Evolutionary conservation across 2,888 invertebrate genomes (phyloP), one percentile per base, ranked within the genome.

Genomic region (Nemoura dubitans): DNA sequence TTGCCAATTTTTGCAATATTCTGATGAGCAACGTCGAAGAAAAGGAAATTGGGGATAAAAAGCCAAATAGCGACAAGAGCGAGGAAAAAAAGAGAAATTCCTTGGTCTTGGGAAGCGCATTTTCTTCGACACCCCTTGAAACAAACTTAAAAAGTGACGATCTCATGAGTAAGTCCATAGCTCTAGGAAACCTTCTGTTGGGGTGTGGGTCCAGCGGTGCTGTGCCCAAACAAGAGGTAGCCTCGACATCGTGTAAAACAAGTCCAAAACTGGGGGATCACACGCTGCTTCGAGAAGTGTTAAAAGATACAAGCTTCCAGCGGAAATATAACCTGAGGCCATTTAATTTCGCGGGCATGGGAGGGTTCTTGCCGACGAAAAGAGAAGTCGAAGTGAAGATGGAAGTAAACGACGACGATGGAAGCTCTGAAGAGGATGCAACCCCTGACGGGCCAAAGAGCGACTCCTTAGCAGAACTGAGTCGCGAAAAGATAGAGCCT

Each of bases 291-390:
- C 93, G 97, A 87, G 96, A 97, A 90, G 97, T 96, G 86, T 92
- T 97, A 85, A 94, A 96, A 90, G 97, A 97, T 90, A 97, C 96
- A 6, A 95, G 96, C 88, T 97, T 97, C 91, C 97, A 97, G 91
- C 95, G 95, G 91, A 95, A 96, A 90, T 95, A 96, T 91, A 97
- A 97, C 90, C 93, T 97, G 89, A 95, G 95, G 91, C 96, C 97
- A 0, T 93, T 97, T 90, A 96, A 96, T 88, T 93, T 94, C 90
- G 93, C 93, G 21, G 93, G 92, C 85, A 92, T 93, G 36, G 84
- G 86, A 10, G 84, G 85, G 16, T 77, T 86, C 76, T 77, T 86
- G 59, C 36, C 80, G 27, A 85, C 27, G 43, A 87, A 80, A 27
- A 59, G 29, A 76, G 28, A 36, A n/a, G 92, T 92, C 88, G 92